Evolutionary conservation across 2,113 vertebrate species (phyloP), one percentile per base, ranked within the genome.

Genomic region (Canis aureus): DNA sequence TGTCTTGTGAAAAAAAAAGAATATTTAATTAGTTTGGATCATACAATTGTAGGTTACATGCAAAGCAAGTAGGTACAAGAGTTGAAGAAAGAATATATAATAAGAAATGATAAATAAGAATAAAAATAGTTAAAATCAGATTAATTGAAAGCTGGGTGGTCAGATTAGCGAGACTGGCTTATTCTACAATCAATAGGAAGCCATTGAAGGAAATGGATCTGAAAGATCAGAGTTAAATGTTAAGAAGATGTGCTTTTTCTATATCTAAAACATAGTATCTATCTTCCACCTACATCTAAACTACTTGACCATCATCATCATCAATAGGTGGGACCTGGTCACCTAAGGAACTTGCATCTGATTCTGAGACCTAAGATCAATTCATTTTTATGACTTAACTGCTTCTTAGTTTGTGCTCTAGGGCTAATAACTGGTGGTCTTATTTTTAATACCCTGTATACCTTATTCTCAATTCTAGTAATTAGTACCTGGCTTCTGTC

Each of bases 361-460:
- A 71, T 78, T 71, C 64, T 90, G 25, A 82, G 53, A 93, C 16
- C 57, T 32, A 49, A 43, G 5, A 76, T 74, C 35, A 89, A 73
- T 20, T 74, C 32, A 32, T 5, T 55, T 62, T 80, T 55, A 43
- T 49, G 32, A 51, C 5, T 62, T 51, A 82, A 2, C 8, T 67
- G 15, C 22, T 43, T 71, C 20, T 82, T 59, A 66, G 25, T 84
- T 79, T 73, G 5, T 93, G 22, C 22, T 38, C 1, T 32, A 49
- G 11, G 32, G 17, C 32, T 43, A 86, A 79, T 66, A 88, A 74
- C 19, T 38, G 6, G 9, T 59, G 67, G 5, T 49, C 20, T 91
- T 90, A 71, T 79, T 92, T 94, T 87, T 94, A 95, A 97, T 29
- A 85, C 12, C 11, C 38, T 9, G 10, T n/a, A 2, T 3, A 91